These are phyloP conservation scores for Taenioides sp. DNA, from an alignment of 2,797 vertebrate species.

Conservation along the genomic window DNA sequence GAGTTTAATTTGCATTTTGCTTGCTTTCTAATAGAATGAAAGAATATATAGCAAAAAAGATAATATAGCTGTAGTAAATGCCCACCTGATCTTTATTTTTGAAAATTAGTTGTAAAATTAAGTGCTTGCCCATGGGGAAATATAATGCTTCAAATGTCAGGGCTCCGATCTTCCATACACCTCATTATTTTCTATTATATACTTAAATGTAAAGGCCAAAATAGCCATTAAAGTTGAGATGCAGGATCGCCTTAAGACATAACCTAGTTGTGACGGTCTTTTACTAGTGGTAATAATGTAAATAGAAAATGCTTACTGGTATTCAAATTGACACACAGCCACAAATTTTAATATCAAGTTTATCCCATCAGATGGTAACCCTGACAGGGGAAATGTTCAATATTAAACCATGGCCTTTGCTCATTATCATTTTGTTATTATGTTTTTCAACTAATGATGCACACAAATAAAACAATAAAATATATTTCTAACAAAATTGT, in stretches of 20 bases:
- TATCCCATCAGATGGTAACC: neutral
- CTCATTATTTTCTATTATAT: slow-evolving; percentile 3
- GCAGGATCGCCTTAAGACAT: slow-evolving; percentile 9
- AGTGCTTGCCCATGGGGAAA: neutral
- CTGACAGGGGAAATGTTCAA: neutral
- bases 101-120: neutral
- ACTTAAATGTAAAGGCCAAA: slow-evolving; percentile 12
- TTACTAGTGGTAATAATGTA: slow-evolving; percentile 6
- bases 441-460: neutral
- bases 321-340: slow-evolving; percentile 11
- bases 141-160: slow-evolving; percentile 4
- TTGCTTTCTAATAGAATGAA: neutral
- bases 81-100: neutral
- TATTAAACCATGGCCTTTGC: neutral
- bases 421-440: neutral
- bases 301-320: slow-evolving; percentile 4
- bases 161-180: neutral
- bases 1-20: neutral
- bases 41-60: neutral
- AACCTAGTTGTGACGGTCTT: neutral
- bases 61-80: neutral
- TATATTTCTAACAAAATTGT: too few species aligned
- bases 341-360: neutral
- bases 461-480: too few species aligned
- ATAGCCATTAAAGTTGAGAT: slow-evolving; percentile 17